A percentile compares a stretch with the other conserved stretches of the same genome.
phyloP scores from a whole-genome alignment of 2,888 invertebrate species.

The Meta bourneti region DNA sequence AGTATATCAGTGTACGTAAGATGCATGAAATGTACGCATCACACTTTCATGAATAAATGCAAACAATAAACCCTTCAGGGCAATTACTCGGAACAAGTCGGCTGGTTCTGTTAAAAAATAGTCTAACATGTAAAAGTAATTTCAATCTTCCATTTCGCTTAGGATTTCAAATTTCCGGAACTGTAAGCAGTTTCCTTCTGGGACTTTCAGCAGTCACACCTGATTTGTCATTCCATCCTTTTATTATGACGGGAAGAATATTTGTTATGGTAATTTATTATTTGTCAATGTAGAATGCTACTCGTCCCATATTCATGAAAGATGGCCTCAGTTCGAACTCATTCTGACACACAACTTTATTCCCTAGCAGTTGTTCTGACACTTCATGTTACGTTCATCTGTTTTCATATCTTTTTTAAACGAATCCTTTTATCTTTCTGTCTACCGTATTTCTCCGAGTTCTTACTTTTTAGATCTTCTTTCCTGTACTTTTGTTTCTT shows the following conservation, averaged over 20 bases:
- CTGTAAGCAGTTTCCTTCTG: too few relatives aligned
- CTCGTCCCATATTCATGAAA: not conserved
- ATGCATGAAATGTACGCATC: too few relatives aligned
- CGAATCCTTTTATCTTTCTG: slow-evolving; percentile 4
- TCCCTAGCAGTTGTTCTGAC: slow-evolving; percentile 19
- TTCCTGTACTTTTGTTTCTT: not conserved
- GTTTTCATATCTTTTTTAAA: slow-evolving; percentile 19
- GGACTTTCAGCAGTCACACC: too few relatives aligned
- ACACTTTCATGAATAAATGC: too few relatives aligned
- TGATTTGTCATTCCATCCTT: not conserved
- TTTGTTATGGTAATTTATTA: not conserved
- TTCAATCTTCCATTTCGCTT: too few relatives aligned
- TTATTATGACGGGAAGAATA: not conserved
- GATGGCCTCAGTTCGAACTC: slow-evolving; percentile 20
- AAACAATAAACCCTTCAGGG: too few relatives aligned
- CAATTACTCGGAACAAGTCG: too few relatives aligned
- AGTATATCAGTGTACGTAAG: too few relatives aligned
- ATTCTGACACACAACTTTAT: slow-evolving; percentile 41
- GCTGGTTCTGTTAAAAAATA: too few relatives aligned
- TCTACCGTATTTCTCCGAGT: not conserved
- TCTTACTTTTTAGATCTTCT: not conserved
- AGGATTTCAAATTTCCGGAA: too few relatives aligned
- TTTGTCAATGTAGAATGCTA: not conserved
- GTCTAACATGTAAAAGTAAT: too few relatives aligned
- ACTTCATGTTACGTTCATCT: slow-evolving; percentile 41